A percentile compares a stretch with the other conserved stretches of the same genome.
Evolutionary conservation across 2,797 vertebrate species (phyloP).

Genomic region (Gobio occitaniae): DNA sequence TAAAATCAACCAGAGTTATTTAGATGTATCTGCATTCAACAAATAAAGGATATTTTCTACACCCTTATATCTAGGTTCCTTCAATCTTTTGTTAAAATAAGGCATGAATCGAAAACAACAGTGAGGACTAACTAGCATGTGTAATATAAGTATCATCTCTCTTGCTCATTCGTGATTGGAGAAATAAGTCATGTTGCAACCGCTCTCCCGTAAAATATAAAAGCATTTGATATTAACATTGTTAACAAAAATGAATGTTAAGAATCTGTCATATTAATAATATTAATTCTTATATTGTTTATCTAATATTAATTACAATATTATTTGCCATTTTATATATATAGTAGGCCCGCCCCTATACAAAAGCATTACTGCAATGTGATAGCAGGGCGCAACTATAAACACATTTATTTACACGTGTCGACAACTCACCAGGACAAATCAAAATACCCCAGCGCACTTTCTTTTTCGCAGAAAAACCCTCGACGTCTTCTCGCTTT

Average conservation of each 20-base stretch:
- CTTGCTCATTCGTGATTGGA: too few relatives aligned
- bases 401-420: conserved; percentile 29
- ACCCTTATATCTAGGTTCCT: too few relatives aligned
- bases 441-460: conserved; percentile 92
- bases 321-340: not conserved
- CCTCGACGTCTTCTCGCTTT: conserved; percentile 70
- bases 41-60: too few relatives aligned
- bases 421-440: conserved; percentile 90
- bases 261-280: not conserved
- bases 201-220: not conserved
- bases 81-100: too few relatives aligned
- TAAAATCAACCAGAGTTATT: too few relatives aligned
- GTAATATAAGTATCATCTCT: too few relatives aligned
- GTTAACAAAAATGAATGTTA: not conserved
- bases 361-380: conserved; percentile 26
- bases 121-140: too few relatives aligned
- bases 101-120: too few relatives aligned
- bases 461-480: conserved; percentile 78
- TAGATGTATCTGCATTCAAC: too few relatives aligned
- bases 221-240: not conserved
- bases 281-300: not conserved
- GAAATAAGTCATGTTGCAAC: too few relatives aligned
- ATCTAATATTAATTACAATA: not conserved
- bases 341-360: not conserved
- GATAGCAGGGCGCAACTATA: conserved; percentile 20